These are phyloP conservation scores for Drosophila vallismaia DNA, from an alignment of 2,888 invertebrate species.

Conservation along the genomic window DNA sequence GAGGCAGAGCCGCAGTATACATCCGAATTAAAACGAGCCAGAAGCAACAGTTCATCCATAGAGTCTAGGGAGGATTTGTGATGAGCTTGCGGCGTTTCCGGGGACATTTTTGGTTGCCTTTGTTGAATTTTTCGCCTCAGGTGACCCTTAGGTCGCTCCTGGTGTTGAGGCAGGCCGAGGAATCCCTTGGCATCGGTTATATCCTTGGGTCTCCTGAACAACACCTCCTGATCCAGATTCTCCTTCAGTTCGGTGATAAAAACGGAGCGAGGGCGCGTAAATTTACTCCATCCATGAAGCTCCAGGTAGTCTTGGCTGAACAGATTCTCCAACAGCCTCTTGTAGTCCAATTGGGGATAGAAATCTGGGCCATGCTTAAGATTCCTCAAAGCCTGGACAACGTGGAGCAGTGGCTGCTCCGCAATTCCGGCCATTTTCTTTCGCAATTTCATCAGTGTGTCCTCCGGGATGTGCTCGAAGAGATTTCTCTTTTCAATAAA, in stretches of 20 bases:
- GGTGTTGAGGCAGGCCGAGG: constrained; percentile 85
- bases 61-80: constrained; percentile 84
- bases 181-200: constrained; percentile 76
- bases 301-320: constrained; percentile 85
- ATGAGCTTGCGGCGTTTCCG: constrained; percentile 64
- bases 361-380: constrained; percentile 87
- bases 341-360: constrained; percentile 87
- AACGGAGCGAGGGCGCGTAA: constrained; percentile 57
- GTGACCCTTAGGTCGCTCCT: constrained; percentile 85
- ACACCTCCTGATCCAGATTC: constrained; percentile 1
- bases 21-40: constrained; percentile 13
- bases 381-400: constrained; percentile 89
- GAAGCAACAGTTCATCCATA: constrained; percentile 85
- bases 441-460: constrained; percentile 87
- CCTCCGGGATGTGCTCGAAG: constrained; percentile 88
- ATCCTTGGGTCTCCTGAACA: neutral
- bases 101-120: constrained; percentile 59
- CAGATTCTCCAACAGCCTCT: constrained; percentile 85
- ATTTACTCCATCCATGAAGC: constrained; percentile 70
- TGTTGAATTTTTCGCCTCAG: constrained; percentile 85
- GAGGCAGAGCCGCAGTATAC: neutral
- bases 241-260: constrained; percentile 56
- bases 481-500: constrained; percentile 90
- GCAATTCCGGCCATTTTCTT: constrained; percentile 88
- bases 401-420: constrained; percentile 89